phyloP scores from a whole-genome alignment of 2,888 invertebrate species.

The Chalcis sispes region DNA sequence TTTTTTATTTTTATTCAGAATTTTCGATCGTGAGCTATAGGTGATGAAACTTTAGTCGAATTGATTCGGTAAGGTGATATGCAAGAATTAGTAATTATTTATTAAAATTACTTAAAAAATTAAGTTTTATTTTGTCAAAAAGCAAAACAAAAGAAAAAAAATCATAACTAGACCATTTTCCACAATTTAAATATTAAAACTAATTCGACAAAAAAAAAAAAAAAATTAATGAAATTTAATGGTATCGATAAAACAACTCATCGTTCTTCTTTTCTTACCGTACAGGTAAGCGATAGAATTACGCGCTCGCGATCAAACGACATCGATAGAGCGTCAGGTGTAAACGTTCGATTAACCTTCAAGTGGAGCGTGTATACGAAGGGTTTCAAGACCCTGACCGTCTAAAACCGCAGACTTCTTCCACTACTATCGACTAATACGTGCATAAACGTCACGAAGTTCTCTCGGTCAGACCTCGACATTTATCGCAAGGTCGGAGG shows the following conservation, averaged over 20 bases:
- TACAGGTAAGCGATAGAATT: background rate
- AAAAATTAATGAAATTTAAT: background rate
- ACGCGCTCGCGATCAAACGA: background rate
- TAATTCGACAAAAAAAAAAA: background rate
- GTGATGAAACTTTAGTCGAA: no score
- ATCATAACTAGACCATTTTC: background rate
- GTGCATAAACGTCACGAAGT: background rate
- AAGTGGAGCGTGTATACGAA: slow-evolving; percentile 1
- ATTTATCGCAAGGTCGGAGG: slow-evolving; percentile 48
- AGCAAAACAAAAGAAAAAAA: background rate
- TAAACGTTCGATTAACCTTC: slow-evolving; percentile 51
- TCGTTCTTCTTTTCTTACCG: background rate
- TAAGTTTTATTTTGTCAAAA: no score
- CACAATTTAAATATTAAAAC: background rate
- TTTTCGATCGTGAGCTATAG: no score
- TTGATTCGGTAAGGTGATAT: no score
- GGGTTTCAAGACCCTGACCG: slow-evolving; percentile 59
- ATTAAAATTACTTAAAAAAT: no score
- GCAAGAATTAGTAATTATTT: no score
- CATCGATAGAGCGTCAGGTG: slow-evolving; percentile 18
- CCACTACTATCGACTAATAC: slow-evolving; percentile 34
- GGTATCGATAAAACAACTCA: background rate
- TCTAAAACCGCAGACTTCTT: slow-evolving; percentile 52
- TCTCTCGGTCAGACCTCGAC: slow-evolving; percentile 31
- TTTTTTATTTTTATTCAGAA: no score